phyloP scores from a whole-genome alignment of 2,113 vertebrate genomes.

The Lepisosteus oculatus region DNA sequence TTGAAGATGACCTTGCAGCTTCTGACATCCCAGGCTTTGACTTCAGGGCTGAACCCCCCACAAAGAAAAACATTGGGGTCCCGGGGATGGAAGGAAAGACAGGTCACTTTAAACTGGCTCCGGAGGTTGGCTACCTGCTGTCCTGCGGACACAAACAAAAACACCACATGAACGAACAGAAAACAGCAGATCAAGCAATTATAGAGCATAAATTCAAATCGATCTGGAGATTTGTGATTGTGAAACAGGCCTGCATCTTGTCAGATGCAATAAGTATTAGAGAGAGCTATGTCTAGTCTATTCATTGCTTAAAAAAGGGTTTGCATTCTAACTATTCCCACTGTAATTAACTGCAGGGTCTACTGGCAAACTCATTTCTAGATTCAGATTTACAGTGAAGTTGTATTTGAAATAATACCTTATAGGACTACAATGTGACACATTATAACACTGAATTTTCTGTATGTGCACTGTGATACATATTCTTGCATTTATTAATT shows the following conservation, averaged over 20 bases:
- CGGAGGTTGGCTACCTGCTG: slow-evolving; percentile 68
- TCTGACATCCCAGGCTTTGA: slow-evolving; percentile 91
- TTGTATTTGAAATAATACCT: no score
- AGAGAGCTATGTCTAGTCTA: neutral
- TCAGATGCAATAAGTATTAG: neutral
- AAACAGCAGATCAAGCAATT: neutral
- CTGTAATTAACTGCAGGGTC: neutral
- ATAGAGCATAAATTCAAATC: neutral
- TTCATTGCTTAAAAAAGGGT: neutral
- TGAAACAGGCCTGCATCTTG: neutral
- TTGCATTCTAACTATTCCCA: neutral
- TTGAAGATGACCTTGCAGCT: slow-evolving; percentile 72
- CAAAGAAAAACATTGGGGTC: slow-evolving; percentile 79
- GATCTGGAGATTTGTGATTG: neutral
- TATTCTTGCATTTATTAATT: no score
- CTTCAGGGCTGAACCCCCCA: slow-evolving; percentile 84
- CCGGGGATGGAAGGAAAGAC: slow-evolving; percentile 72
- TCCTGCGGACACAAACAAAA: slow-evolving; percentile 57
- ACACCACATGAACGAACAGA: neutral
- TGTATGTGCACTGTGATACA: no score
- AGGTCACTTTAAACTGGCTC: slow-evolving; percentile 79
- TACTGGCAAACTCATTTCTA: no score
- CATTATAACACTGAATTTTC: no score
- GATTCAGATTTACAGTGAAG: no score
- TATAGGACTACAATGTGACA: neutral